Conservation (phyloP, 2,888 invertebrate genomes). For the Amiota minor region DNA sequence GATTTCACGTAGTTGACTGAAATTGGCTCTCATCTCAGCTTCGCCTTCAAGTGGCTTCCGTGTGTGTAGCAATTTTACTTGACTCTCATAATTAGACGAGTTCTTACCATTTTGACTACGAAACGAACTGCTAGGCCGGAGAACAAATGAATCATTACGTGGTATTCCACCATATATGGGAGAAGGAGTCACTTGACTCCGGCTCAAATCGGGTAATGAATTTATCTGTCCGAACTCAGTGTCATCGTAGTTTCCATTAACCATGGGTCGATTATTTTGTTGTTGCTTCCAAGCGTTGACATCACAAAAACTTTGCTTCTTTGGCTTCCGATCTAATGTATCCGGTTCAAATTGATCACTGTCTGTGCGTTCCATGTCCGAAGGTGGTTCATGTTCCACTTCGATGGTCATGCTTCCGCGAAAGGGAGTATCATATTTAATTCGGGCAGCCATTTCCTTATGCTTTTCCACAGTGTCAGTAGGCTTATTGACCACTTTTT, state of each 20-base stretch:
- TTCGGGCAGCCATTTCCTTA: conserved; percentile 73
- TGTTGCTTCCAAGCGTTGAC: conserved; percentile 76
- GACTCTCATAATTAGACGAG: conserved; percentile 40
- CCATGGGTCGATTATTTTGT: conserved; percentile 54
- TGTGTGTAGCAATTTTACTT: conserved; percentile 35
- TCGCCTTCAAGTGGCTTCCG: conserved; percentile 27
- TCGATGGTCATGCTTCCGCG: conserved; percentile 86
- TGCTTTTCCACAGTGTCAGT: conserved; percentile 51
- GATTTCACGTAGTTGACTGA: conserved; percentile 83
- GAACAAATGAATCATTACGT: conserved; percentile 76
- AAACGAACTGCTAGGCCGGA: conserved; percentile 83
- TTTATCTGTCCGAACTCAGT: conserved; percentile 59
- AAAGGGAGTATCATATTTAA: conserved; percentile 79
- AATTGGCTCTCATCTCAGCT: conserved; percentile 50
- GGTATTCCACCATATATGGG: conserved; percentile 30
- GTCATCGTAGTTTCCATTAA: conserved; percentile 60
- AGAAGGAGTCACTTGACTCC: conserved; percentile 37
- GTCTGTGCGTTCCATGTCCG: conserved; percentile 79
- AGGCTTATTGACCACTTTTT: conserved; percentile 55
- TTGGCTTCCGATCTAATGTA: conserved; percentile 86
- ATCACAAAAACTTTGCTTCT: conserved; percentile 75
- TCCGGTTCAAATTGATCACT: conserved; percentile 90
- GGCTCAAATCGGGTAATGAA: conserved; percentile 64
- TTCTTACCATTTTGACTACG: conserved; percentile 73
- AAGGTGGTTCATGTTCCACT: conserved; percentile 86